A percentile compares a stretch with the other conserved stretches of the same genome.
phyloP scores from a whole-genome alignment of 1,140 invertebrate species.

The Bombus huntii region DNA sequence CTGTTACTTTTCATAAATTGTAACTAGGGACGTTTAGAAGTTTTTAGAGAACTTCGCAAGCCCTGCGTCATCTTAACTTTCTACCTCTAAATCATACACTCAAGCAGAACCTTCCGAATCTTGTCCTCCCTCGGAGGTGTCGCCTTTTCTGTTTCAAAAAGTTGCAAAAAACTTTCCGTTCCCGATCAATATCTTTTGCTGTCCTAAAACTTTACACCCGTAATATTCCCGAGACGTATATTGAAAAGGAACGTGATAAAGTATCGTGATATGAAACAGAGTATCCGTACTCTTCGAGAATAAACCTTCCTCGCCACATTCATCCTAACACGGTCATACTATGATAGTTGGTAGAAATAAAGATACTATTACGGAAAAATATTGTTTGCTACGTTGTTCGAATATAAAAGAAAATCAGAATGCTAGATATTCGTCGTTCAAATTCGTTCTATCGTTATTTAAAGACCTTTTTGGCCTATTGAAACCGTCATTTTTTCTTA shows the following conservation, averaged over 20 bases:
- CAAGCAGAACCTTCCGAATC: background rate
- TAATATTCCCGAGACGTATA: background rate
- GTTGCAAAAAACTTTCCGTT: background rate
- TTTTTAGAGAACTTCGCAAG: background rate
- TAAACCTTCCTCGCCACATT: background rate
- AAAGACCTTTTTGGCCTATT: background rate
- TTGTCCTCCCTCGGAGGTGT: background rate
- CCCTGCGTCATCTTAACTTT: conserved; percentile 5
- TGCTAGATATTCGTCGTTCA: background rate
- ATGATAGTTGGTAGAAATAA: background rate
- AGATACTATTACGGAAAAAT: background rate
- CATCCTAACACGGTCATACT: background rate
- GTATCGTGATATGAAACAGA: background rate
- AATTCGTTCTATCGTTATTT: background rate
- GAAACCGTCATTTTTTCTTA: background rate
- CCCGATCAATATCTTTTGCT: background rate
- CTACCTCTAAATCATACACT: background rate
- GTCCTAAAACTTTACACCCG: background rate
- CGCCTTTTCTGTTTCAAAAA: background rate
- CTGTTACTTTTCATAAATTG: conserved; percentile 19
- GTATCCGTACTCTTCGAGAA: background rate
- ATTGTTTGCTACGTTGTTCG: background rate
- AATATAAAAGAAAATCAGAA: background rate
- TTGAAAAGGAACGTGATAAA: conserved; percentile 1
- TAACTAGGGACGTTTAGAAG: conserved; percentile 15